Base-by-base conservation (phyloP, 1,140 invertebrate genomes). In the Marisa cornuarietis region DNA sequence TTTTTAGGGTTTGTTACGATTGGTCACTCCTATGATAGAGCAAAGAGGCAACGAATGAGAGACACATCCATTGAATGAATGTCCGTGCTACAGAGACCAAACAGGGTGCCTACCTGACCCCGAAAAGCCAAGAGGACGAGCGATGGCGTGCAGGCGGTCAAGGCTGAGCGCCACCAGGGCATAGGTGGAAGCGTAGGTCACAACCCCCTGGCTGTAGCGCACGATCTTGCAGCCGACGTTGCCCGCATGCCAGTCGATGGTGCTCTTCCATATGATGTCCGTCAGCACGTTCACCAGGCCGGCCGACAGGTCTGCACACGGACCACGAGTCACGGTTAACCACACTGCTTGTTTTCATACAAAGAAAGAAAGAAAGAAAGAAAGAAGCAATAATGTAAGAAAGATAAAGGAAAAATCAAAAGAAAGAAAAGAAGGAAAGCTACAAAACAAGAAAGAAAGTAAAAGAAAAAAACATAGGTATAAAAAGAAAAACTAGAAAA, bases 141-240 rank as follows among this genome's bases (percentile, higher is more conserved):
- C 97, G 86, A 99, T 98, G 83, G 97, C 97, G 88, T 98, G 96
- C 87, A 97, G 97, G 86, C 97, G 93, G 91, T 99, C 97, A 83
- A 98, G 96, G 85, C 96, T 98, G 42, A 99, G 92, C 3, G 97
- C 96, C 20, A 99, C 97, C 58, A 99, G 93, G 11, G 98, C 96
- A 87, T 98, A 98, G 0, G 96, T 98, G 2, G 97, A 98, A 10
- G 96, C 96, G 89, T 97, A 98, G 58, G 96, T 97, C 51, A 85
- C 85, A 8, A 88, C 81, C 16, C 76, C 86, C 80, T 89, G 88
- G 42, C 82, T 74, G 79, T 86, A 88, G 49, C 87, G 83, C 3
- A 87, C 82, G 20, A 85, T 77, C 79, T 88, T 88, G 81, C 88
- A 89, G 42, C 83, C 83, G 0, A 83, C 82, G 71, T 84, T 82